Base-by-base conservation (phyloP, 2,888 invertebrate species). In the Melitaea athalia region DNA sequence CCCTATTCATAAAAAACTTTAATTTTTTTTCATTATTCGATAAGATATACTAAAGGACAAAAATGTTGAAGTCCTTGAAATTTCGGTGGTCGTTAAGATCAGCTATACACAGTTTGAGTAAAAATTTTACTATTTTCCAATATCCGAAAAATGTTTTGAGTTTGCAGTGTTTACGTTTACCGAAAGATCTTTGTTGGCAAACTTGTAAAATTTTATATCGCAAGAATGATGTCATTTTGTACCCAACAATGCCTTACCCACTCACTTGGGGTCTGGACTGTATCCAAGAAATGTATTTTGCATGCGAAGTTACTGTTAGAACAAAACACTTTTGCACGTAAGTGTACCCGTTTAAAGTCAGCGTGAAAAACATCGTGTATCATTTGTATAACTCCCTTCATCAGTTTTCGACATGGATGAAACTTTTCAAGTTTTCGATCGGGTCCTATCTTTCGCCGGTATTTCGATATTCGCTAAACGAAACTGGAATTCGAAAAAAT, bases 381-480 rank as follows among this genome's bases (percentile, higher is more conserved):
- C 62, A 47, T 65, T 65, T 45, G 11, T 43, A 65, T 42, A 57
- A 57, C 42, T 57, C 55, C 68, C 62, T 10, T 42, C 53, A 69
- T 55, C 67, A 67, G 59, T 61, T 69, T 72, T 65, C 74, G 76
- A 72, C 69, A 91, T 91, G 90, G 86, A 88, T 10, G 82, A 83
- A 67, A 86, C 87, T 15, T 80, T 85, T 17, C 67, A 67, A 68
- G 73, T 78, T n/a, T 89, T 87, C 70, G 81, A 91, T 70, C 77
- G 79, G 3, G 80, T 91, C 17, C 73, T 91, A 33, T 85, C 86
- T 33, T 75, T 89, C 5, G 85, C 79, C 0, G 92, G 92, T 5
- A 81, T 92, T 15, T 68, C 84, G 0, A 85, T 92, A 65, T 92
- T 86, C 72, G 79, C 84, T 1, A 81, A 81, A 75, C 70, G 72